Evolutionary conservation across 2,113 vertebrate species (phyloP).

Genomic region (Pica pica): DNA sequence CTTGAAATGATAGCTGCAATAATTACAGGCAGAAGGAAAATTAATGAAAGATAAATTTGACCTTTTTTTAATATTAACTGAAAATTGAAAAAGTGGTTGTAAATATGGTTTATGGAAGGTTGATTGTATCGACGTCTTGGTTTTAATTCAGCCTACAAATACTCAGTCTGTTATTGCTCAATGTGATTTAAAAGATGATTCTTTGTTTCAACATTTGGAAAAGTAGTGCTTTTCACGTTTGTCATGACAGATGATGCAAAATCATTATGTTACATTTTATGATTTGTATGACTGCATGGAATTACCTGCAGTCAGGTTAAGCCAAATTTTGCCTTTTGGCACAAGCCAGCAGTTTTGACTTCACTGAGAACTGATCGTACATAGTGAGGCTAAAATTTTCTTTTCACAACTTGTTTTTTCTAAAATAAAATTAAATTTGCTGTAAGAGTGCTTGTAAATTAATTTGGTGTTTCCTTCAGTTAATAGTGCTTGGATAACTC

Average conservation of each 20-base stretch:
- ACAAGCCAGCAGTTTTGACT: not conserved
- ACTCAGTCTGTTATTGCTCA: not conserved
- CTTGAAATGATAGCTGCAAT: not conserved
- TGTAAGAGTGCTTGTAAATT: not conserved
- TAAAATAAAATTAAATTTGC: not conserved
- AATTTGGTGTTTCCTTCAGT: not conserved
- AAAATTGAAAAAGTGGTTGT: not conserved
- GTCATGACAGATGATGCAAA: not conserved
- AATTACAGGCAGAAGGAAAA: not conserved
- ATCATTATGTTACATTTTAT: not conserved
- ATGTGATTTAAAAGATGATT: not conserved
- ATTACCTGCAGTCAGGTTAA: not conserved
- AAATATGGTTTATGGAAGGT: not conserved
- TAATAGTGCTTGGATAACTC: not conserved
- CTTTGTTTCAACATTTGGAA: not conserved
- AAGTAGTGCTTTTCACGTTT: not conserved
- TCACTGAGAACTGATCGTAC: not conserved
- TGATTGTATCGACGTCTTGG: fast-evolving
- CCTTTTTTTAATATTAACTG: not conserved
- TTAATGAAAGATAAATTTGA: not conserved
- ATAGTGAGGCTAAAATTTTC: not conserved
- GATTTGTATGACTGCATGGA: not conserved
- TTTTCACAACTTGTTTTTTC: not conserved
- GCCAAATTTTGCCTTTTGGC: not conserved
- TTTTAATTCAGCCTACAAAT: not conserved